Percentiles rank a stretch among this genome's conserved stretches.
Evolutionary conservation across 2,797 vertebrate species (phyloP).

Genomic region (Spheniscus humboldti): DNA sequence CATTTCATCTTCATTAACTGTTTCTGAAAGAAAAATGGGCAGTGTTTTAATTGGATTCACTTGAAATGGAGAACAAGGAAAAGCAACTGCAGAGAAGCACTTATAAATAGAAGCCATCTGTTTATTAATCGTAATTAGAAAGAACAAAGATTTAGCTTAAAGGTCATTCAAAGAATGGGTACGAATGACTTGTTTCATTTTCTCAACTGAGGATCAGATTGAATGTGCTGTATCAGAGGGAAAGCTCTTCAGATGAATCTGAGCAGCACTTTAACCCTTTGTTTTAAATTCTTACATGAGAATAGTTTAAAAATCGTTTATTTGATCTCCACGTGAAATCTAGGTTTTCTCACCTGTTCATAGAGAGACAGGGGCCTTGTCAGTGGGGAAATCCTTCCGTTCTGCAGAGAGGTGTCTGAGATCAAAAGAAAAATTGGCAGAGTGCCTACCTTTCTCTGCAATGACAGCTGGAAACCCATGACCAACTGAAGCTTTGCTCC

Average conservation of each 20-base stretch:
- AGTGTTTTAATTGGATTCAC: not conserved
- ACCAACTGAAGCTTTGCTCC: not conserved
- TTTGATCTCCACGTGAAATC: not conserved
- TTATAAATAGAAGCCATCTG: not conserved
- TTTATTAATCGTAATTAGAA: conserved; percentile 10
- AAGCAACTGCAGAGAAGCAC: not conserved
- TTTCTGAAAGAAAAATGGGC: not conserved
- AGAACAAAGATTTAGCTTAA: not conserved
- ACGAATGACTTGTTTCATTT: not conserved
- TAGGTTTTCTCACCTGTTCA: not conserved
- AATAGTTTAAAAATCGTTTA: not conserved
- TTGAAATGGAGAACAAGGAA: not conserved
- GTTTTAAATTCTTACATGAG: not conserved
- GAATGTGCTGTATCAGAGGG: not conserved
- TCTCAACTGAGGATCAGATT: not conserved
- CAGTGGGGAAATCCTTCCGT: not conserved
- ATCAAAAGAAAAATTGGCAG: not conserved
- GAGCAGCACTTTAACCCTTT: not conserved
- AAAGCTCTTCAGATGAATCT: not conserved
- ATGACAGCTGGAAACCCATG: not conserved
- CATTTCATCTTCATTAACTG: not conserved
- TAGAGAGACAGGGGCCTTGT: not conserved
- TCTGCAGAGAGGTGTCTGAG: not conserved
- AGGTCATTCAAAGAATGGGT: not conserved
- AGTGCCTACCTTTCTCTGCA: not conserved